Percentiles rank a stretch among this genome's conserved stretches.
These are phyloP conservation scores for Parauchenoglanis punctatus DNA, from an alignment of 2,797 vertebrate genomes.

Conservation along the genomic window DNA sequence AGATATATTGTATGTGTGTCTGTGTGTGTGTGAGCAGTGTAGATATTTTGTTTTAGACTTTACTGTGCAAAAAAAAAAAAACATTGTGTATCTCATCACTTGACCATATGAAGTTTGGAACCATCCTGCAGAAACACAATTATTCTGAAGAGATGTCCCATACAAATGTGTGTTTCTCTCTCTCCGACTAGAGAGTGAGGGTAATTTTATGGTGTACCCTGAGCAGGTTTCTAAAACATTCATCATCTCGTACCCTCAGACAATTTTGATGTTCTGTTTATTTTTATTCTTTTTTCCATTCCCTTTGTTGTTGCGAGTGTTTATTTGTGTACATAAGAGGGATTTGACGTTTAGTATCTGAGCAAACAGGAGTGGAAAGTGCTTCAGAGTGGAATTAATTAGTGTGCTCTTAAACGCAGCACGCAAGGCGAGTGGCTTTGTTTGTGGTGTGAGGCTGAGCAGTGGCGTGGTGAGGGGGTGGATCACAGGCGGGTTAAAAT, in stretches of 20 bases:
- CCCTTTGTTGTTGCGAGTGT: slow-evolving; percentile 77
- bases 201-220: slow-evolving; percentile 56
- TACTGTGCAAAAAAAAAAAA: slow-evolving; percentile 19
- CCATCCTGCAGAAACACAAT: slow-evolving; percentile 40
- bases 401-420: slow-evolving; percentile 80
- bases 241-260: slow-evolving; percentile 61
- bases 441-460: slow-evolving; percentile 78
- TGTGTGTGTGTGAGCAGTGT: slow-evolving; percentile 20
- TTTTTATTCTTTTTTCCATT: slow-evolving; percentile 71
- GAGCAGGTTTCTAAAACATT: slow-evolving; percentile 71
- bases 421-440: slow-evolving; percentile 80
- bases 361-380: slow-evolving; percentile 81
- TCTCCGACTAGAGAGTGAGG: slow-evolving; percentile 39
- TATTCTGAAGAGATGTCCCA: slow-evolving; percentile 47
- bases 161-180: slow-evolving; percentile 47
- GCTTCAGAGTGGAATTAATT: slow-evolving; percentile 84
- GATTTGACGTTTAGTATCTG: slow-evolving; percentile 80
- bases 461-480: slow-evolving; percentile 75
- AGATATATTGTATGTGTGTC: neutral
- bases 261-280: slow-evolving; percentile 70
- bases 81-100: slow-evolving; percentile 48
- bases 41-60: neutral
- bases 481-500: slow-evolving; percentile 81
- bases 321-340: slow-evolving; percentile 81
- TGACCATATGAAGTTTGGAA: slow-evolving; percentile 43